phyloP scores from a whole-genome alignment of 1,140 invertebrate species.

The Drusus annulatus region DNA sequence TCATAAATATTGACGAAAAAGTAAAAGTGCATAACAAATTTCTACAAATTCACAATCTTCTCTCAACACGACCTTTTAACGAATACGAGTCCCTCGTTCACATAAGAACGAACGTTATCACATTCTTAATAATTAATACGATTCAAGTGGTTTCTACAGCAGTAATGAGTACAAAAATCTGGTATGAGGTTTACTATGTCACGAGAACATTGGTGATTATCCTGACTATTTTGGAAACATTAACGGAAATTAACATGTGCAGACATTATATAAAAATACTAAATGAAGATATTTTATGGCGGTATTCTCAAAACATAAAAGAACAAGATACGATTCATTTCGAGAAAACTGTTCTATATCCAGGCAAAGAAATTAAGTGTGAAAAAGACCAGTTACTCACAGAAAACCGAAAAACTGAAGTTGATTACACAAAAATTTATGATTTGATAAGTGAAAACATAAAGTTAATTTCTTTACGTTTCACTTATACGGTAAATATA shows the following conservation, averaged over 20 bases:
- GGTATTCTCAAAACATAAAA: neutral
- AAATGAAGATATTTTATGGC: neutral
- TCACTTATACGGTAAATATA: conserved; percentile 20
- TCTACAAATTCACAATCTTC: neutral
- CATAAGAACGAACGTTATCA: neutral
- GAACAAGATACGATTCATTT: neutral
- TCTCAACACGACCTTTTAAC: neutral
- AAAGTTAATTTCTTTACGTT: neutral
- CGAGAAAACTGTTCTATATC: neutral
- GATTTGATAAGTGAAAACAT: conserved; percentile 11
- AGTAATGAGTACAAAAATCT: neutral
- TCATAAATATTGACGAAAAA: neutral
- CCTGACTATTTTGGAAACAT: neutral
- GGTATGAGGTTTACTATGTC: neutral
- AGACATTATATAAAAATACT: neutral
- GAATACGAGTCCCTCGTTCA: neutral
- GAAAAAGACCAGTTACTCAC: neutral
- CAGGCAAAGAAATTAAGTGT: neutral
- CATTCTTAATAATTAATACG: neutral
- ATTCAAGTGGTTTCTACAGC: neutral
- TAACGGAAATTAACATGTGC: neutral
- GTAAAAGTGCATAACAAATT: neutral
- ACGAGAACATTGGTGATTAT: neutral
- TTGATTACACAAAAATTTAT: conserved; percentile 2
- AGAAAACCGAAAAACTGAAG: neutral